Conservation (phyloP, 2,797 vertebrate genomes). For the Forpus xanthops region DNA sequence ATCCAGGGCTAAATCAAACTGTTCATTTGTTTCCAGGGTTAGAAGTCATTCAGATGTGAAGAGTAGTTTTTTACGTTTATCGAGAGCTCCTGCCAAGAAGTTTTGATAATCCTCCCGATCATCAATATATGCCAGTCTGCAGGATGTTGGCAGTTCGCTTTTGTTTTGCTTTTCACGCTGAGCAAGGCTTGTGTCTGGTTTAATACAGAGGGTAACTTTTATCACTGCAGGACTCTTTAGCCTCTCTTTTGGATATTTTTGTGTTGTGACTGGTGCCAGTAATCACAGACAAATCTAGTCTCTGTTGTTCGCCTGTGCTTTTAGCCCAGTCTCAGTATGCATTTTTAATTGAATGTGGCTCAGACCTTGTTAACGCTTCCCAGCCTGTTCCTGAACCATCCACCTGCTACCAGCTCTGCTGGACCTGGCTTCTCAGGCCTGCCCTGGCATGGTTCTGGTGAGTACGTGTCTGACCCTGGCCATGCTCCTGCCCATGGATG, state of each 20-base stretch:
- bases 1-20: background rate
- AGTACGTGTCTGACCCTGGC: background rate
- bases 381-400: background rate
- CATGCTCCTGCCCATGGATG: accelerated
- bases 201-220: conserved; percentile 6
- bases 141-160: background rate
- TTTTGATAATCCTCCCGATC: conserved; percentile 11
- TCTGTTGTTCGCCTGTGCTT: background rate
- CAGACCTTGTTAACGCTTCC: background rate
- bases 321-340: background rate
- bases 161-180: conserved; percentile 24
- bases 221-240: background rate
- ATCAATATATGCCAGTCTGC: background rate
- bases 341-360: background rate
- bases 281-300: background rate
- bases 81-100: conserved; percentile 17
- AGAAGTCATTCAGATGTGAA: background rate
- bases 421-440: accelerated
- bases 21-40: background rate
- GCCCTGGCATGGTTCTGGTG: accelerated
- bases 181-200: background rate
- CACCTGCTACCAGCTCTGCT: background rate
- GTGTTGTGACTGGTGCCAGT: background rate
- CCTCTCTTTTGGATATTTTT: background rate
- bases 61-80: background rate